Evolutionary conservation across 2,113 vertebrate genomes (phyloP), one percentile per base, ranked within the genome.

Genomic region (Aptenodytes patagonicus): DNA sequence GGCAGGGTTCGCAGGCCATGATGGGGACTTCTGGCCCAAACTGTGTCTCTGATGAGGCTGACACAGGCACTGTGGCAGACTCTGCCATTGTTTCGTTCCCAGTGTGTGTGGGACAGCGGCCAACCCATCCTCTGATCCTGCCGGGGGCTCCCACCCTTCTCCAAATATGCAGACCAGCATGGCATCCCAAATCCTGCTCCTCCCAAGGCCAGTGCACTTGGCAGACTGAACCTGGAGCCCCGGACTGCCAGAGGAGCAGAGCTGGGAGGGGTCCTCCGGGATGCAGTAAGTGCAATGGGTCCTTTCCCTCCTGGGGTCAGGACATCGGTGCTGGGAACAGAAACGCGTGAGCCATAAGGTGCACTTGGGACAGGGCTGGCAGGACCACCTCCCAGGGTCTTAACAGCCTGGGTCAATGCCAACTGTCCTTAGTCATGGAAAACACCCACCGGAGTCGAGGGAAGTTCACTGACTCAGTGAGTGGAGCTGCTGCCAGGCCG

Each of bases 341-440:
- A 84, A 72, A 54, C 0, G 1, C 0, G 0, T 28, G 52, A 69
- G 40, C 44, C 19, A 19, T 40, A 51, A 79, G 29, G 52, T 73
- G 29, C 36, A 25, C n/a, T 61, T 46, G 38, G 70, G 51, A 46
- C 21, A 76, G 17, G n/a, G 20, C 21, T 65, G 36, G 17, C 82
- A 90, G 75, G 76, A 32, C 14, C 49, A 22, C 0, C 17, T 92
- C 52, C 22, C 34, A 18, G 25, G 78, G 40, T 3, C 28, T 94
- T 34, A 29, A 22, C 5, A 69, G 51, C 9, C 51, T 87, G 66
- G 62, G 29, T 34, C 73, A 34, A 5, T 22, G 84, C 31, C 87
- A 51, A 1, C 34, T 61, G 52, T 38, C 55, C 61, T 79, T 29
- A 69, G 57, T 11, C 57, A 72, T 49, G 65, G 57, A 87, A 89